A percentile compares a stretch with the other conserved stretches of the same genome.
Conservation (phyloP, 2,113 vertebrate genomes). For the Coracopsis vasa region DNA sequence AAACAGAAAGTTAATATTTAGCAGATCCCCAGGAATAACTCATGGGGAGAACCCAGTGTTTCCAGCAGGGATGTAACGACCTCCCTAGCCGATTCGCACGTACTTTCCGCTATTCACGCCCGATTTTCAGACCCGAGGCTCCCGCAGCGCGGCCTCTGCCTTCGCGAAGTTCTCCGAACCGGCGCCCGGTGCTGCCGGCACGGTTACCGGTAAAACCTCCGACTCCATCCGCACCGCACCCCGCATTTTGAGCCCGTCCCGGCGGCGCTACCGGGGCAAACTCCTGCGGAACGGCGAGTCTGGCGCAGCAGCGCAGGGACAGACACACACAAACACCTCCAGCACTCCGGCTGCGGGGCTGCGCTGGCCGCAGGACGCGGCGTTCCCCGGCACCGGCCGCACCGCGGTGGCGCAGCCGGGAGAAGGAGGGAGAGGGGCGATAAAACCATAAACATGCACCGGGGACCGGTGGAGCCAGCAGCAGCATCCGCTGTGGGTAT, state of each 20-base stretch:
- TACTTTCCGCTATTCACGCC: neutral
- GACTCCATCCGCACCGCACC: neutral
- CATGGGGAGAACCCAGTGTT: neutral
- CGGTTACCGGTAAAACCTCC: neutral
- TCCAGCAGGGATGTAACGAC: neutral
- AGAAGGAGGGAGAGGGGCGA: neutral
- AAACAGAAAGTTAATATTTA: fast-evolving
- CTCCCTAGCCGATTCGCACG: neutral
- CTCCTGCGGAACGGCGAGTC: neutral
- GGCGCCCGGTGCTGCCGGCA: too few relatives aligned
- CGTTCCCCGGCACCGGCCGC: neutral
- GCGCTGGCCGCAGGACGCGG: neutral
- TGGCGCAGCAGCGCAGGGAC: neutral
- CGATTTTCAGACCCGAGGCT: neutral
- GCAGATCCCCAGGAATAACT: neutral
- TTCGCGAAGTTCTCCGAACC: neutral
- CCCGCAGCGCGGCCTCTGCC: neutral
- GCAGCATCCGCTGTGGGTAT: too few relatives aligned
- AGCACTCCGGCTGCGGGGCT: neutral
- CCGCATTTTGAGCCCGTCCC: neutral
- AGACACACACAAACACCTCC: neutral
- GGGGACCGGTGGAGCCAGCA: too few relatives aligned
- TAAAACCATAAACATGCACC: neutral
- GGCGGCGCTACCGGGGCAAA: neutral
- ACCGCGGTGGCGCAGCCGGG: neutral